phyloP scores from a whole-genome alignment of 2,797 vertebrate species.

The Rhodeus uyekii region DNA sequence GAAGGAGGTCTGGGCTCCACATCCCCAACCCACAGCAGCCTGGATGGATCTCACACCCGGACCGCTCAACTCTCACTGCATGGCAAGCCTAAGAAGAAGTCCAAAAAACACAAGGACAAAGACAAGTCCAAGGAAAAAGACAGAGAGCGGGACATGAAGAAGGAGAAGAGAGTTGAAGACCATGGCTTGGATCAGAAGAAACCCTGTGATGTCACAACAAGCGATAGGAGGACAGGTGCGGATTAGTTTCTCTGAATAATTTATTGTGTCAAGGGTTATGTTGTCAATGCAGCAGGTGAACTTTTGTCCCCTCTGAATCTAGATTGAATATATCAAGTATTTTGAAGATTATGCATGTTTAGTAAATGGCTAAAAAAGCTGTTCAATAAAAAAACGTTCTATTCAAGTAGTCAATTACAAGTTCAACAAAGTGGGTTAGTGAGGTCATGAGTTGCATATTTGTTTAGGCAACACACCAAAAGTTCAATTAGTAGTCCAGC shows the following conservation, averaged over 20 bases:
- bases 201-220: constrained; percentile 71
- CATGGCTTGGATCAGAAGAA: constrained; percentile 65
- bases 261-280: background rate
- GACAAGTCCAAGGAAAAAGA: constrained; percentile 82
- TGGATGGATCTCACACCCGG: constrained; percentile 56
- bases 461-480: background rate
- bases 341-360: background rate
- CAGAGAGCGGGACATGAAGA: constrained; percentile 62
- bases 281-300: background rate
- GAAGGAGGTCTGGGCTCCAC: constrained; percentile 49
- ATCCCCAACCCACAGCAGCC: constrained; percentile 57
- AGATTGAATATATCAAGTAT: too few relatives aligned
- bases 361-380: background rate
- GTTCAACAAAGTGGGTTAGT: background rate
- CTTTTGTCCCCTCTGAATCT: background rate
- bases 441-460: background rate
- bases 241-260: constrained; percentile 23
- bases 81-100: constrained; percentile 88
- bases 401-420: background rate
- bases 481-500: background rate
- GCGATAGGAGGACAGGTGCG: constrained; percentile 83
- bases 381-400: background rate
- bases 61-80: constrained; percentile 66
- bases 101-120: constrained; percentile 95
- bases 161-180: constrained; percentile 69